Evolutionary conservation across 2,797 vertebrate species (phyloP), one percentile per base, ranked within the genome.

Genomic region (Cirrhinus molitorella): DNA sequence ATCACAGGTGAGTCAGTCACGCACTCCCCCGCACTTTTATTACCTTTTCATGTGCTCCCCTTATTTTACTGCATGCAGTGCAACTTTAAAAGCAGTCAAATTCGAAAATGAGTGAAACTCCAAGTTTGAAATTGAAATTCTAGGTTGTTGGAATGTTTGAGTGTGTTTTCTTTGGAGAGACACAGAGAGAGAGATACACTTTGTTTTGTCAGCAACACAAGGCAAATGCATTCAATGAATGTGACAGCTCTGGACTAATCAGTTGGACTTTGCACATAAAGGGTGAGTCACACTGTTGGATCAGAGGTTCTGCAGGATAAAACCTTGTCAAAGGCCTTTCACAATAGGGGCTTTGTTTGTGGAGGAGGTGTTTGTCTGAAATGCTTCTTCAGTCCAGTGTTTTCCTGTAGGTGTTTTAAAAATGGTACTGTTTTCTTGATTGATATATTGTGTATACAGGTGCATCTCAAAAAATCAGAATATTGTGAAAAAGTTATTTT

Each of bases 261-360:
- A 82, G 55, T 19, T 79, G 80, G 49, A 83, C 80, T 86, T 83
- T 85, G 79, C n/a, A 19, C 74, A 83, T 83, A 83, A 83, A 70
- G 81, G 74, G 47, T 43, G 72, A 74, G 73, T 76, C 81, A 83
- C 70, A 63, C 37, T 57, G 65, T 28, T 83, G 51, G 51, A 47
- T 83, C 73, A 59, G 81, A 77, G 65, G 73, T 70, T 47, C 51
- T 47, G 37, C 0, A 37, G 47, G 51, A 75, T 83, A 57, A 67
- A 82, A 67, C n/a, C 21, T 79, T 3, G 3, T 34, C 45, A 82
- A 53, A 14, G 6, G 34, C 80, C 47, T 75, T 75, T 55, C 71
- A 83, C 80, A 83, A 83, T 43, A 75, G 11, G 17, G 21, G 25
- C n/a, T 66, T n/a, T 75, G 80, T 68, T 51, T 5, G 59, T 49